phyloP scores from a whole-genome alignment of 64 coral and sea anemone genomes.

The Platygyra sinensis region DNA sequence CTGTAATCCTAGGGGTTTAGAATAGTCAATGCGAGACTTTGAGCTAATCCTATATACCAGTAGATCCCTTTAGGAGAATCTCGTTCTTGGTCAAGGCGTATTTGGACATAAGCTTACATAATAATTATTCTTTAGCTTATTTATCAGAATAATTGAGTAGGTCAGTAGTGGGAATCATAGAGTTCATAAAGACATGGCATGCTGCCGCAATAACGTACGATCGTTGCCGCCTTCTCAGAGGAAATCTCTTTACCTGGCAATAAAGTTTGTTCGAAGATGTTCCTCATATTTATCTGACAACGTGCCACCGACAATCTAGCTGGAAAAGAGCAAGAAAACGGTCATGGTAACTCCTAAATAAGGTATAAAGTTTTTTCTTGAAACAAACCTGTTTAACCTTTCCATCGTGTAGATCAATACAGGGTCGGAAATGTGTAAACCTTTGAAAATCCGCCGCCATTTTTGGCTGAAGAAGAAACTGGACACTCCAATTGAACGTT shows the following conservation, averaged over 20 bases:
- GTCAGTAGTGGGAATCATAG: too few species aligned
- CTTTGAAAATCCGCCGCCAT: constrained; percentile 22
- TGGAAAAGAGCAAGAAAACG: background rate
- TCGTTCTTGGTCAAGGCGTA: background rate
- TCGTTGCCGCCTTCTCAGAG: too few species aligned
- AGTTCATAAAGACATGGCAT: too few species aligned
- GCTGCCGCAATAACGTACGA: too few species aligned
- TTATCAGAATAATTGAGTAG: too few species aligned
- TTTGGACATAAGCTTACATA: background rate
- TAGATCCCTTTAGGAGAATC: background rate
- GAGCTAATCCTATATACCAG: too few species aligned
- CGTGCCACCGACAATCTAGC: constrained; percentile 61
- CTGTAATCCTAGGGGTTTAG: too few species aligned
- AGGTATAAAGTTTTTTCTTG: background rate
- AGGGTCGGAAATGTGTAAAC: constrained; percentile 44
- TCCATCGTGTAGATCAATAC: constrained; percentile 67
- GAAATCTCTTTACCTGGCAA: constrained; percentile 32
- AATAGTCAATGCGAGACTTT: too few species aligned
- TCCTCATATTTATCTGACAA: constrained; percentile 30
- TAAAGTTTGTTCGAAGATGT: constrained; percentile 56
- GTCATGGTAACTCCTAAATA: background rate
- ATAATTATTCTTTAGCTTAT: too few species aligned
- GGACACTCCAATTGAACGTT: background rate
- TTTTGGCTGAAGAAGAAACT: constrained; percentile 7
- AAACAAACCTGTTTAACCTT: constrained; percentile 67